Conservation (phyloP, 1,140 invertebrate genomes). For the Drosophila varians region DNA sequence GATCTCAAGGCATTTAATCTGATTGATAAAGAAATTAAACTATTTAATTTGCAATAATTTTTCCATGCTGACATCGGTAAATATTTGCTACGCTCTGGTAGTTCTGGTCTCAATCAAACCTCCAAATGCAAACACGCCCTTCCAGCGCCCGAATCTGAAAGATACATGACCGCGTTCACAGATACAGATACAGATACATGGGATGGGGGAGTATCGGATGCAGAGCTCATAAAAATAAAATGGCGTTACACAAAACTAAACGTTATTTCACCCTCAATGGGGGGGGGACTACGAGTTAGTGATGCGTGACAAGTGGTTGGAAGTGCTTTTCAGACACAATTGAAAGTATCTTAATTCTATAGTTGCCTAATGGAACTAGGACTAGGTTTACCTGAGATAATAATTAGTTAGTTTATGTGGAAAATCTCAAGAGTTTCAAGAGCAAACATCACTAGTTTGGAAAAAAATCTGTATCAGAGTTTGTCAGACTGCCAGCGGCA, state of each 20-base stretch:
- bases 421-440: too few relatives aligned
- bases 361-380: neutral
- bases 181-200: slow-evolving; percentile 15
- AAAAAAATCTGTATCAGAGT: neutral
- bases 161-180: slow-evolving; percentile 26
- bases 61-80: slow-evolving; percentile 49
- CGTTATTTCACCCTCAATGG: slow-evolving; percentile 14
- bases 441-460: neutral
- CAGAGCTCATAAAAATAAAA: slow-evolving; percentile 67
- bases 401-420: too few relatives aligned
- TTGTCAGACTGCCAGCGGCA: slow-evolving; percentile 25
- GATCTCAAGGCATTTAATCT: neutral
- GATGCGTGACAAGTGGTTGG: slow-evolving; percentile 18
- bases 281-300: slow-evolving; percentile 3
- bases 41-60: neutral
- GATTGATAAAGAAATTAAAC: slow-evolving; percentile 2
- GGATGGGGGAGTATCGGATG: slow-evolving; percentile 22
- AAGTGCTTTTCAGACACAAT: neutral
- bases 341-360: neutral
- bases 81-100: slow-evolving; percentile 50
- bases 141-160: slow-evolving; percentile 8
- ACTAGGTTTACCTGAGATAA: too few relatives aligned
- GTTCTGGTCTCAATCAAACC: slow-evolving; percentile 56
- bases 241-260: slow-evolving; percentile 68
- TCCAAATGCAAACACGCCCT: slow-evolving; percentile 45